Evolutionary conservation across 2,888 invertebrate species (phyloP).

Genomic region (Petrolisthes cinctipes): DNA sequence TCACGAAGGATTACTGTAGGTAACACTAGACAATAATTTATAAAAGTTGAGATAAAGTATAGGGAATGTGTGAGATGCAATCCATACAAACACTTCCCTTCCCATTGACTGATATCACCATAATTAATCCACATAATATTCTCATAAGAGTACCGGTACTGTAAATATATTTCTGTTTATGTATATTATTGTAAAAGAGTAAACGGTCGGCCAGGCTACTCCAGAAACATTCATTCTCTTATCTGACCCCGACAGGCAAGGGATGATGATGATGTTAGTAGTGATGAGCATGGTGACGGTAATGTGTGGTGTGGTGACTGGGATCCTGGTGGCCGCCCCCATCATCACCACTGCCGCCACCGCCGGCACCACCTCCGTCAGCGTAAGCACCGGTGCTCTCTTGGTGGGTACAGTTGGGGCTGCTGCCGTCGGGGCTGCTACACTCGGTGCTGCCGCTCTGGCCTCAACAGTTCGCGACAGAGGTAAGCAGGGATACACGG

Average conservation of each 20-base stretch:
- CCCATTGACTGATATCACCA: too few species aligned
- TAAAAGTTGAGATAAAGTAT: too few species aligned
- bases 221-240: too few species aligned
- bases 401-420: background rate
- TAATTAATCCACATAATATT: too few species aligned
- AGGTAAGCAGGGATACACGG: background rate
- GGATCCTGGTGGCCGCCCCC: slow-evolving; percentile 7
- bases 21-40: too few species aligned
- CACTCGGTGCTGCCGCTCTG: background rate
- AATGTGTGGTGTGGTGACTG: background rate
- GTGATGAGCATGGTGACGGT: background rate
- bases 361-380: background rate
- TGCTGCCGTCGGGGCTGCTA: slow-evolving; percentile 12
- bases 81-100: too few species aligned
- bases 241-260: background rate
- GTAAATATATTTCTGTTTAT: too few species aligned
- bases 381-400: background rate
- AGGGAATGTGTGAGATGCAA: too few species aligned
- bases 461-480: background rate
- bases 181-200: too few species aligned
- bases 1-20: too few species aligned
- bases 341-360: slow-evolving; percentile 34
- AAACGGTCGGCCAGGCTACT: too few species aligned
- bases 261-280: background rate
- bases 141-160: too few species aligned